Percentiles rank a stretch among this genome's conserved stretches.
Evolutionary conservation across 2,888 invertebrate species (phyloP).

Genomic region (Drosophila rubida): DNA sequence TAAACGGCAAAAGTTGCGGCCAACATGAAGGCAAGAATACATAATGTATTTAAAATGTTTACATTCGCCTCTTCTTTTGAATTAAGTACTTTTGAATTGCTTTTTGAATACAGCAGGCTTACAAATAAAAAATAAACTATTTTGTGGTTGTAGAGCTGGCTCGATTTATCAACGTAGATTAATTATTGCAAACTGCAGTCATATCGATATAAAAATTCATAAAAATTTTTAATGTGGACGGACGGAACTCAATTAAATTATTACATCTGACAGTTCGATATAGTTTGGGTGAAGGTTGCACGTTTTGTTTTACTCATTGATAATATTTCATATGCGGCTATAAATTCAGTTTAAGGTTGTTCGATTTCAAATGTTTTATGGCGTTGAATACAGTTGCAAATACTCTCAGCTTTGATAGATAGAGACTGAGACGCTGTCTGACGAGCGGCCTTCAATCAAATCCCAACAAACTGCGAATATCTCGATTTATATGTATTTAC

Average conservation of each 20-base stretch:
- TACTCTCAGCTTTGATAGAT: constrained; percentile 11
- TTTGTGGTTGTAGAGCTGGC: not conserved
- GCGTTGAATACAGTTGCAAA: constrained; percentile 18
- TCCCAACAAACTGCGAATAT: constrained; percentile 6
- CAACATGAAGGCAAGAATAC: constrained; percentile 5
- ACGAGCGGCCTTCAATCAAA: constrained; percentile 27
- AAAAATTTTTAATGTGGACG: not conserved
- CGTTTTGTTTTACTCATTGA: constrained; percentile 2
- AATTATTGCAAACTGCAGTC: too few relatives aligned
- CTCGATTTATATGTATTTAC: constrained; percentile 31
- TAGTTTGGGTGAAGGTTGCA: constrained; percentile 2
- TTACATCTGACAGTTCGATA: not conserved
- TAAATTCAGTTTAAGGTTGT: constrained; percentile 1
- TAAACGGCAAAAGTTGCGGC: constrained; percentile 46
- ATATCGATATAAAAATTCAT: not conserved
- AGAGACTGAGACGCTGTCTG: not conserved
- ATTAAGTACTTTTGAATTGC: too few relatives aligned
- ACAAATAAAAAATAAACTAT: too few relatives aligned
- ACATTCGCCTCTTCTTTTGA: not conserved
- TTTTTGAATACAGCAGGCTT: not conserved
- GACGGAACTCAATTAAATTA: not conserved
- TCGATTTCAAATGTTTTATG: not conserved
- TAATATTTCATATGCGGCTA: not conserved
- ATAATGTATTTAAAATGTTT: not conserved
- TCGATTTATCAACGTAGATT: not conserved